These are phyloP conservation scores for Sycophila texana DNA, from an alignment of 2,888 invertebrate species.

Conservation along the genomic window DNA sequence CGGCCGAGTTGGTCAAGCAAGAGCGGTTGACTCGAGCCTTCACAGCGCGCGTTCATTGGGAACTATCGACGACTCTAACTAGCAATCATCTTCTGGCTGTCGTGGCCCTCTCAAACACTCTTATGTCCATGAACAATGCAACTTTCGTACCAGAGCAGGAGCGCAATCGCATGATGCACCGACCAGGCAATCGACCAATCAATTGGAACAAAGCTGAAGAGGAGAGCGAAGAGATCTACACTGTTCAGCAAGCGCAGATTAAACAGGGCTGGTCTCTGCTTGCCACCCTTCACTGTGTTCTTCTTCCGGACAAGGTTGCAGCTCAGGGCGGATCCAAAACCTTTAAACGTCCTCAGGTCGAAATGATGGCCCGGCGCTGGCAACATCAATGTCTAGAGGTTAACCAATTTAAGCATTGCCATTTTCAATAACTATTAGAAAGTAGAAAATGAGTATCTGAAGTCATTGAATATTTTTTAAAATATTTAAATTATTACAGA, in stretches of 20 bases:
- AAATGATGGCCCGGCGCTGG: conserved; percentile 98
- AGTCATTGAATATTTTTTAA: too few relatives aligned
- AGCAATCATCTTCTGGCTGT: conserved; percentile 97
- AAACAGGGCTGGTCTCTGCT: conserved; percentile 98
- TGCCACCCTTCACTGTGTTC: conserved; percentile 96
- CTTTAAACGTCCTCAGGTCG: conserved; percentile 96
- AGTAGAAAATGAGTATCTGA: too few relatives aligned
- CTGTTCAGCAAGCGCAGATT: conserved; percentile 93
- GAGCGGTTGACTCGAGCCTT: conserved; percentile 89
- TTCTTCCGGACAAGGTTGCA: conserved; percentile 94
- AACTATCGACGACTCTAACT: conserved; percentile 94
- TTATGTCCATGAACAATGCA: conserved; percentile 98
- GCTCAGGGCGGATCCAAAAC: conserved; percentile 82
- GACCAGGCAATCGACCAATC: conserved; percentile 81
- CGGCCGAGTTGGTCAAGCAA: conserved; percentile 84
- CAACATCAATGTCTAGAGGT: conserved; percentile 99
- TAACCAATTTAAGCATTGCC: background rate
- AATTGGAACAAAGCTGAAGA: conserved; percentile 86
- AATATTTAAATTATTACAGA: conserved; percentile 70
- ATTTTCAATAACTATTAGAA: background rate
- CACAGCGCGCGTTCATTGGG: conserved; percentile 95
- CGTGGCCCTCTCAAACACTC: conserved; percentile 95
- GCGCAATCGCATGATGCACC: conserved; percentile 85
- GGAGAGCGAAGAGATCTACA: conserved; percentile 88
- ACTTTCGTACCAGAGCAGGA: conserved; percentile 94